Evolutionary conservation across 1,140 invertebrate species (phyloP), one percentile per base, ranked within the genome.

Genomic region (Penaeus indicus): DNA sequence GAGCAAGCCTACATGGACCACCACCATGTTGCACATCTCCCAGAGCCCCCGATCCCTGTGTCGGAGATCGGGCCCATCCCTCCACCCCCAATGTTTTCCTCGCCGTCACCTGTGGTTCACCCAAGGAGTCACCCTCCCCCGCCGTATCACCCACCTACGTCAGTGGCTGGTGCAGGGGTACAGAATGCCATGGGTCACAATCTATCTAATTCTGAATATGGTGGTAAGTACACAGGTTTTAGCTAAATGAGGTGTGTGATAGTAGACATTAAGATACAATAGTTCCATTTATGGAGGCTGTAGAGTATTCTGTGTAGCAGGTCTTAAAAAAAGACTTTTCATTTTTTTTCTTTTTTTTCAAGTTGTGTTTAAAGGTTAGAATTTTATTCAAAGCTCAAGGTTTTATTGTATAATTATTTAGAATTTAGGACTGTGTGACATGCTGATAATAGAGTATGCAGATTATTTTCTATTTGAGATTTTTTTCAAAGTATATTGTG

Each of bases 1-100:
- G 25, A 67, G 25, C 67, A 42, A 42, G 54, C 63, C 32, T 67
- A 75, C 77, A 27, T 69, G 27, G 75, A 85, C 60, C 82, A 86
- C 60, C 67, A 54, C 25, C 82, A 85, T 38, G 83, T 93, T 77
- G 92, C 92, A 78, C 85, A 88, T 92, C 94, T 97, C 91, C 97
- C 97, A 81, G 97, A 98, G 93, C 97, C 97, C 79, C 97, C 97
- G 89, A 97, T 98, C 91, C 96, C 96, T 19, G 93, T 98, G 22
- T 97, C 96, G 85, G 97, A 98, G 92, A 98, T 98, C 92, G 97
- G 97, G 62, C 97, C 97, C 72, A 98, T 98, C 92, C 97, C 97
- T 92, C 97, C 97, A 90, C 97, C 97, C 84, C 97, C 97, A 85
- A 98, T 98, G 97, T 98, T 98, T 94, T 97, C 96, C 92, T 97